Evolutionary conservation across 2,888 invertebrate species (phyloP).

Genomic region (Macrophya annulata): DNA sequence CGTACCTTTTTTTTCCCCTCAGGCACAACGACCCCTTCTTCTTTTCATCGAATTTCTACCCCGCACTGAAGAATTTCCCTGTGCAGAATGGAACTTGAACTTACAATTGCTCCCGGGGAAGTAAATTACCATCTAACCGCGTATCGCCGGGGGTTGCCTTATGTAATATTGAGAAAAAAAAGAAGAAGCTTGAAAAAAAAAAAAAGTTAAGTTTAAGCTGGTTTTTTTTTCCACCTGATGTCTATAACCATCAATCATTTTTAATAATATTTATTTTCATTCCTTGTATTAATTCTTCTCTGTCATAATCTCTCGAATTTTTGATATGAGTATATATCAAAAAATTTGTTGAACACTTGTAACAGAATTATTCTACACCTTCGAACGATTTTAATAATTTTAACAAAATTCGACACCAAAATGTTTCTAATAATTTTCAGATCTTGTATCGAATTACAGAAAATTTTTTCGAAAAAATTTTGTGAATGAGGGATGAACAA

Average conservation of each 20-base stretch:
- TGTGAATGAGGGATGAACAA: too few relatives aligned
- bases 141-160: background rate
- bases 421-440: too few relatives aligned
- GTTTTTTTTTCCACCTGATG: background rate
- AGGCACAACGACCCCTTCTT: background rate
- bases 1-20: background rate
- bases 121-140: constrained; percentile 5
- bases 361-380: too few relatives aligned
- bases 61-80: background rate
- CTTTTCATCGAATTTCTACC: constrained; percentile 13
- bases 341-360: too few relatives aligned
- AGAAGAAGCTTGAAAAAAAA: background rate
- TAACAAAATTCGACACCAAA: too few relatives aligned
- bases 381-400: too few relatives aligned
- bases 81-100: background rate
- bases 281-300: background rate
- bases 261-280: background rate
- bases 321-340: too few relatives aligned
- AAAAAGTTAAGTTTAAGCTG: background rate
- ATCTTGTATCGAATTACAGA: too few relatives aligned
- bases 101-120: constrained; percentile 13
- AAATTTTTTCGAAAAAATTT: too few relatives aligned
- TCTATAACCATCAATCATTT: background rate
- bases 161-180: background rate
- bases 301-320: background rate